phyloP scores from a whole-genome alignment of 2,797 vertebrate genomes.

The Naso thynnoides region DNA sequence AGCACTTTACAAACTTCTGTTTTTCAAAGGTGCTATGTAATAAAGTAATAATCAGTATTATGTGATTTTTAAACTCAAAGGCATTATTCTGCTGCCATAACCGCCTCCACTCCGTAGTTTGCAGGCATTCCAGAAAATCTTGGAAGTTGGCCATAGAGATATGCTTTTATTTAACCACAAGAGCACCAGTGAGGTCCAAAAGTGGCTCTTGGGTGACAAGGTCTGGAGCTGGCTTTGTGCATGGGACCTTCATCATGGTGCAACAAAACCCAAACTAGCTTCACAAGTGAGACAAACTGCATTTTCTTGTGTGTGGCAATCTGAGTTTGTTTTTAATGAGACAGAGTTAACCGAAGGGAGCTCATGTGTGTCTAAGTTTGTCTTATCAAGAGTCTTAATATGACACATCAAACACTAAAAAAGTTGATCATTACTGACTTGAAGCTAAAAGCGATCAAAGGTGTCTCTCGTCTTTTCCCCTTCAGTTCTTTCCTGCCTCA shows the following conservation, averaged over 20 bases:
- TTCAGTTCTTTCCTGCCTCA: conserved; percentile 20
- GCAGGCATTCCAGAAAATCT: not conserved
- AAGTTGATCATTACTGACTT: conserved; percentile 25
- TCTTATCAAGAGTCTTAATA: conserved; percentile 18
- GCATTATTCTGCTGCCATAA: not conserved
- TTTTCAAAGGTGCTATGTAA: too few species aligned
- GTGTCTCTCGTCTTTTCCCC: conserved; percentile 18
- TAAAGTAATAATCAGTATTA: not conserved
- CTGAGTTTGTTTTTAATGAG: conserved; percentile 13
- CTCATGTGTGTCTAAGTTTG: not conserved
- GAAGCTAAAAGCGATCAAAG: conserved; percentile 46
- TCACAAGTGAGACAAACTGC: not conserved
- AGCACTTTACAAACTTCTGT: too few species aligned
- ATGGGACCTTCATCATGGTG: too few species aligned
- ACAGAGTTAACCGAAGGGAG: not conserved
- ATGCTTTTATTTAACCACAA: conserved; percentile 3
- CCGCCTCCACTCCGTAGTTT: not conserved
- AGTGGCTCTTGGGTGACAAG: too few species aligned
- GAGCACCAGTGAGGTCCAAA: not conserved
- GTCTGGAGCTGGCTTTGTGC: not conserved
- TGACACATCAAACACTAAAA: conserved; percentile 28
- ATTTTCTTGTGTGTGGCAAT: conserved; percentile 2
- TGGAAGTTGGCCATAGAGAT: not conserved
- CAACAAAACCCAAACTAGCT: not conserved
- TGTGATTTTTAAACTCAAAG: not conserved